These are phyloP conservation scores for Ostrea edulis DNA, from an alignment of 1,140 invertebrate species.

Conservation along the genomic window DNA sequence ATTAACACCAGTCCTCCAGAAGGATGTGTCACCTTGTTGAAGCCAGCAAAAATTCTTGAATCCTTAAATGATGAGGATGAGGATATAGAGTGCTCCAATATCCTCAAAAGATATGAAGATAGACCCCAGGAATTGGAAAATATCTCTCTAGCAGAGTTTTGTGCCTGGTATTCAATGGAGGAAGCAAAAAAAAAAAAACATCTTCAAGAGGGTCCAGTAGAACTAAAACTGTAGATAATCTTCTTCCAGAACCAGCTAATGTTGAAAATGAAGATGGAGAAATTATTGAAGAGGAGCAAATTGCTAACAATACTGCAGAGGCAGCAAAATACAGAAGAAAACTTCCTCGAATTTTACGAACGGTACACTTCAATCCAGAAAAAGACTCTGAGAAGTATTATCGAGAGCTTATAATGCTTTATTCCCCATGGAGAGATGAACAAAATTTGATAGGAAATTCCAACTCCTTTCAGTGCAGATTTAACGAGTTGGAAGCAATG, in stretches of 20 bases:
- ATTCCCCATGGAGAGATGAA: constrained; percentile 58
- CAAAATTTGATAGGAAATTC: constrained; percentile 34
- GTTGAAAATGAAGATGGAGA: constrained; percentile 12
- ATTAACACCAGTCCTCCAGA: constrained; percentile 57
- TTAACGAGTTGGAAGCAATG: not conserved
- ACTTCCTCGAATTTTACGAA: constrained; percentile 44
- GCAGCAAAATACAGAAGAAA: constrained; percentile 48
- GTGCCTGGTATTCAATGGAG: constrained; percentile 43
- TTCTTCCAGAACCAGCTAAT: constrained; percentile 49
- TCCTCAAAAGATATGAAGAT: constrained; percentile 50
- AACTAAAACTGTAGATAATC: not conserved
- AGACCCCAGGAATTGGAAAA: constrained; percentile 46
- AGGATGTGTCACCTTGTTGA: constrained; percentile 55
- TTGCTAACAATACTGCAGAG: constrained; percentile 48
- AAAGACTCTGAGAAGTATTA: constrained; percentile 57
- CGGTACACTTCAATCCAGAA: constrained; percentile 49
- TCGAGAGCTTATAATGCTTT: constrained; percentile 56
- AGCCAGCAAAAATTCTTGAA: constrained; percentile 37
- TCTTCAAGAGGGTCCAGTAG: constrained; percentile 17
- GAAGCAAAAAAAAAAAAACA: constrained; percentile 42
- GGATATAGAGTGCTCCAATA: constrained; percentile 50
- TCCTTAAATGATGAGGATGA: constrained; percentile 41
- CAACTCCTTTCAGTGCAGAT: constrained; percentile 34
- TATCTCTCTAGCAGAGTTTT: constrained; percentile 52
- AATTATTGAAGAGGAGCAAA: not conserved